These are phyloP conservation scores for Ammodytes dubius DNA, from an alignment of 2,113 vertebrate species.

Conservation along the genomic window DNA sequence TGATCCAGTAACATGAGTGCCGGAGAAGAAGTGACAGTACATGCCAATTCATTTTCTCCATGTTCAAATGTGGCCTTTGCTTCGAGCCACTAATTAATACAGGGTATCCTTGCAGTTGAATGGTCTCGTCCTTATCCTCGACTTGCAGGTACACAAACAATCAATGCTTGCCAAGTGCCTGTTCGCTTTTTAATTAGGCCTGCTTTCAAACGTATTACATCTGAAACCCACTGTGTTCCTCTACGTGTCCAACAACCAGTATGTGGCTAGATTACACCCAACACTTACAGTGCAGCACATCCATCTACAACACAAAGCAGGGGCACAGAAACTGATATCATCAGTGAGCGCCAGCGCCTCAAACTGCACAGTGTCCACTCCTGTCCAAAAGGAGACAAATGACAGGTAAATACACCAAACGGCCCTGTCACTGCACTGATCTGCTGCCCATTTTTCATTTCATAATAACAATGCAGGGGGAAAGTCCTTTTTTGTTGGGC, in stretches of 20 bases:
- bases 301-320: slow-evolving; percentile 63
- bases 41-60: slow-evolving; percentile 50
- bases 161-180: slow-evolving; percentile 77
- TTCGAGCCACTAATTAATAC: slow-evolving; percentile 72
- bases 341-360: slow-evolving; percentile 30
- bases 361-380: slow-evolving; percentile 64
- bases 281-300: slow-evolving; percentile 55
- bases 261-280: slow-evolving; percentile 65
- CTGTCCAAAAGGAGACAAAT: slow-evolving; percentile 77
- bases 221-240: slow-evolving; percentile 70
- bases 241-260: slow-evolving; percentile 66
- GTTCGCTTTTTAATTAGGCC: slow-evolving; percentile 79
- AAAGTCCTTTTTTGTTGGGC: slow-evolving; percentile 55
- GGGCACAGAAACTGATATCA: slow-evolving; percentile 65
- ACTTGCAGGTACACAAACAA: slow-evolving; percentile 78
- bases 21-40: slow-evolving; percentile 34
- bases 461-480: slow-evolving; percentile 75
- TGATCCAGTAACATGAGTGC: slow-evolving; percentile 1
- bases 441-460: slow-evolving; percentile 74
- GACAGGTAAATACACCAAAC: slow-evolving; percentile 78
- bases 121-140: slow-evolving; percentile 73
- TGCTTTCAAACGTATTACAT: slow-evolving; percentile 72
- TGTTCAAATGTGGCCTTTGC: slow-evolving; percentile 62
- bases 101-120: slow-evolving; percentile 65
- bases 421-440: slow-evolving; percentile 64